A percentile compares a stretch with the other conserved stretches of the same genome.
phyloP scores from a whole-genome alignment of 2,113 vertebrate genomes.

The Bufo gargarizans region DNA sequence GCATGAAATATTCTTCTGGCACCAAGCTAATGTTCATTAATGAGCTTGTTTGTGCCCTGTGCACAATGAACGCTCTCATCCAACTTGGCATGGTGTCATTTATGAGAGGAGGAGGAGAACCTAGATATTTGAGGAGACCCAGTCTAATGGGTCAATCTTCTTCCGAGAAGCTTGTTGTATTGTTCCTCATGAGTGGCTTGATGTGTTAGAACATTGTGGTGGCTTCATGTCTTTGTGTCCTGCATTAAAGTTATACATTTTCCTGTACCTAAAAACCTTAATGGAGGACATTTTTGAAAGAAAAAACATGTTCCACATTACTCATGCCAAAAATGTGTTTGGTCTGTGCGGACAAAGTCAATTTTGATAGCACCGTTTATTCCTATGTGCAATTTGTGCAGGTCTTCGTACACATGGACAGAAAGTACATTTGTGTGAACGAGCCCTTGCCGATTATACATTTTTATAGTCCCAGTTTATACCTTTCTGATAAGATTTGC shows the following conservation, averaged over 20 bases:
- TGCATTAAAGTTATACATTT: neutral
- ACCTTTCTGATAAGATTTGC: no score
- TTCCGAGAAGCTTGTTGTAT: neutral
- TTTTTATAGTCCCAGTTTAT: no score
- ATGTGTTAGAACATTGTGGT: neutral
- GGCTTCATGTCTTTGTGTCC: neutral
- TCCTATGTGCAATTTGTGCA: no score
- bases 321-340: no score
- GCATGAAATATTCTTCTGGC: neutral
- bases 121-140: neutral
- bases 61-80: neutral
- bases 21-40: neutral
- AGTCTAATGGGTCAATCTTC: neutral
- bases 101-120: neutral
- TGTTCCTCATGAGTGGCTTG: neutral
- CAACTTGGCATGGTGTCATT: neutral
- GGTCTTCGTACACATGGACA: no score
- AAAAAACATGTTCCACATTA: no score
- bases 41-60: neutral
- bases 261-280: no score
- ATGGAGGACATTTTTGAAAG: no score
- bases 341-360: no score
- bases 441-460: no score
- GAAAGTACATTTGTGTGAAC: no score
- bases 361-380: no score